Base-by-base conservation (phyloP, 1,140 invertebrate species). In the Drosophila saltans region DNA sequence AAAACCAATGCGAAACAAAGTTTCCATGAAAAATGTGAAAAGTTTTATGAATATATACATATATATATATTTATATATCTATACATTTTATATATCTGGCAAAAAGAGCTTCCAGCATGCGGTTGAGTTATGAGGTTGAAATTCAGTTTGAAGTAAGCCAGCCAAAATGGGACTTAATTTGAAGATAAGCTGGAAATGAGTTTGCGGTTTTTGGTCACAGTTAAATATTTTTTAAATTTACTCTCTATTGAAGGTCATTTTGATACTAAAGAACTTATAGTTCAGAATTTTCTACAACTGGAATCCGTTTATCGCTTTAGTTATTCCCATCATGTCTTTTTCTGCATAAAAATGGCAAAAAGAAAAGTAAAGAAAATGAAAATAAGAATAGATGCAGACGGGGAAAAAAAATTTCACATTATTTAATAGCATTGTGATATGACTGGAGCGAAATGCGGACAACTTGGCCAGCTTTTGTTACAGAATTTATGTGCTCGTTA, bases 401-500 rank as follows among this genome's bases (percentile, higher is more conserved):
- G 36, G 11, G 21, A 6, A 26, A 67, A 67, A 40, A 66, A 79
- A 66, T 59, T 82, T 61, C 36, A 39, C 57, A 58, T 60, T 66
- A 66, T 73, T 81, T 69, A 73, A 81, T 68, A 69, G 66, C 69
- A 62, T 60, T 59, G 69, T 56, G 68, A 75, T 78, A 78, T 69
- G 65, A 52, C 65, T 16, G 21, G 10, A 60, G 21, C 56, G 48
- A 48, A 52, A 52, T 9, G 45, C 8, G 7, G 55, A 41, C 62
- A 70, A 66, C 43, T 60, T 75, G 39, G 57, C 72, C 57, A 80
- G 67, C 60, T 68, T 70, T 79, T 66, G 36, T 62, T 65, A 62
- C 45, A 33, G 43, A 83, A 79, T 83, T 83, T 83, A 83, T 83
- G 80, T 63, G 48, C 57, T 45, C 55, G 65, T 82, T 78, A 70